Conservation (phyloP, 1,140 invertebrate genomes). For the Musca vetustissima region DNA sequence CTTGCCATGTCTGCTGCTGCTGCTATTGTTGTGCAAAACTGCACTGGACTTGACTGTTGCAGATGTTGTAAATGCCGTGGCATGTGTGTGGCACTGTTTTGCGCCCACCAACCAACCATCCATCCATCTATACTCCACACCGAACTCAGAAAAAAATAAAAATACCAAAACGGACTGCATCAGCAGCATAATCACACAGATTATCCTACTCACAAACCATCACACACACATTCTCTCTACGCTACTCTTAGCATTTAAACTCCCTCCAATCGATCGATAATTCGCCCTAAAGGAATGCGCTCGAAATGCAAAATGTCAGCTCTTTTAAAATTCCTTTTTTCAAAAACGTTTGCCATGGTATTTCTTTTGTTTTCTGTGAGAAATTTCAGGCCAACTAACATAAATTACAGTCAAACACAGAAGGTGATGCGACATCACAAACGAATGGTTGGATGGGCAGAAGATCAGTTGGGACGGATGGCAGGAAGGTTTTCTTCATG, state of each 20-base stretch:
- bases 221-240: neutral
- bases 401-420: slow-evolving; percentile 52
- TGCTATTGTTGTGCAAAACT: neutral
- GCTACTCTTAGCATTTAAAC: neutral
- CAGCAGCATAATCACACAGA: no score
- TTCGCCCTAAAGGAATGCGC: slow-evolving; percentile 51
- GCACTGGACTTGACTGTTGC: neutral
- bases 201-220: neutral
- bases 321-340: slow-evolving; percentile 47
- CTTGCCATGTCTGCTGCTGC: no score
- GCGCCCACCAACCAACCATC: slow-evolving; percentile 22
- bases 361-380: slow-evolving; percentile 55
- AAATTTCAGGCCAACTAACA: slow-evolving; percentile 52
- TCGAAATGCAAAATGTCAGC: slow-evolving; percentile 54
- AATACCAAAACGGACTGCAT: no score
- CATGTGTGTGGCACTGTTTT: slow-evolving; percentile 5
- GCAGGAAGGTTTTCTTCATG: no score
- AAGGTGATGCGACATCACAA: slow-evolving; percentile 12
- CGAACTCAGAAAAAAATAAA: no score
- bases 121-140: no score
- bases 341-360: slow-evolving; percentile 37
- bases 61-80: slow-evolving; percentile 2
- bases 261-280: slow-evolving; percentile 30
- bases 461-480: no score
- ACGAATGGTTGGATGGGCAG: no score